Conservation (phyloP, 1,140 invertebrate genomes). For the Chionoecetes opilio region DNA sequence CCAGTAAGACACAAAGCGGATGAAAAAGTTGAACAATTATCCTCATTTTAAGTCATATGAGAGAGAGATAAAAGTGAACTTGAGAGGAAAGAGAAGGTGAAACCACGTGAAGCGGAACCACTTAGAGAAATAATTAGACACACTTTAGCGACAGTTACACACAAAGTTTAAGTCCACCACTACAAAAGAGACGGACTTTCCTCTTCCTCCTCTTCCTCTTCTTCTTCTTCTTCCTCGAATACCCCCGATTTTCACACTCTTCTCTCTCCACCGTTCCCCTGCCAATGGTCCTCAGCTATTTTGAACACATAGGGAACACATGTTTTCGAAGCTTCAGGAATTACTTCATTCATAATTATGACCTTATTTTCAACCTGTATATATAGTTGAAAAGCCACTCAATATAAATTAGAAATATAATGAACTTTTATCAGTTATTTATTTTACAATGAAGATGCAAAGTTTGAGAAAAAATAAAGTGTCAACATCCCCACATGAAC, state of each 20-base stretch:
- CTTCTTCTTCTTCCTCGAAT: background rate
- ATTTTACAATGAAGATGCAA: background rate
- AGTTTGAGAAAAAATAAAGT: background rate
- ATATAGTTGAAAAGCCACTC: background rate
- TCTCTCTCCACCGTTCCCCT: background rate
- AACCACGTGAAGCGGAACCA: background rate
- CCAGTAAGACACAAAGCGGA: background rate
- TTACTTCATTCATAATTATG: background rate
- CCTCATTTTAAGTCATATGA: background rate
- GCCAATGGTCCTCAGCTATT: slow-evolving; percentile 7
- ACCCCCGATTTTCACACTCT: no score
- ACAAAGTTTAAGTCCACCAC: background rate
- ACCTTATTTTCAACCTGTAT: background rate
- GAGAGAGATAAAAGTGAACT: background rate
- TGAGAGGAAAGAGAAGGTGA: background rate
- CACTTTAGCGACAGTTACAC: background rate
- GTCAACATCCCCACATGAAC: background rate
- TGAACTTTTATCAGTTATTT: background rate
- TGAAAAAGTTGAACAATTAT: background rate
- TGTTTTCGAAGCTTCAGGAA: background rate
- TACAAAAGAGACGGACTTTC: background rate
- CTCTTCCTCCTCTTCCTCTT: background rate
- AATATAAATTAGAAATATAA: background rate
- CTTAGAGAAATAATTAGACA: background rate
- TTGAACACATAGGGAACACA: background rate